Percentiles rank a stretch among this genome's conserved stretches.
These are phyloP conservation scores for Pomacea canaliculata DNA, from an alignment of 2,888 invertebrate genomes.

Conservation along the genomic window DNA sequence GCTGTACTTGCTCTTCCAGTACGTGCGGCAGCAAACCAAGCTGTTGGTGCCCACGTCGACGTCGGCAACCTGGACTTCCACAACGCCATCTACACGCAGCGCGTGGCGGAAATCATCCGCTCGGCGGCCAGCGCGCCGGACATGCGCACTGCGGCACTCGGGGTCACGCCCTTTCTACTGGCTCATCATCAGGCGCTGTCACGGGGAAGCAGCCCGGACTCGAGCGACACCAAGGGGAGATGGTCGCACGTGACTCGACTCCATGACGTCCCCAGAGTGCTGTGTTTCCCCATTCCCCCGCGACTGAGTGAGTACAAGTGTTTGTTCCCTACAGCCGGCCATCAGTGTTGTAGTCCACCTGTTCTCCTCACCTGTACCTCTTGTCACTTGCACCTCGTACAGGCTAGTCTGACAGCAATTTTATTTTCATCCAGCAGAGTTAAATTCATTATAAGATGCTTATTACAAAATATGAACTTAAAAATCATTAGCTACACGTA, in stretches of 20 bases:
- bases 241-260: neutral
- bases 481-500: too few relatives aligned
- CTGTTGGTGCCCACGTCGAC: conserved; percentile 19
- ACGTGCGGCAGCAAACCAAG: conserved; percentile 16
- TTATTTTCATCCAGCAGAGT: too few relatives aligned
- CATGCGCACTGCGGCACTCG: neutral
- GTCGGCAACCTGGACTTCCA: conserved; percentile 20
- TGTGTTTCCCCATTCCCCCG: too few relatives aligned
- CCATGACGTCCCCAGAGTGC: neutral
- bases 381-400: too few relatives aligned
- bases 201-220: neutral
- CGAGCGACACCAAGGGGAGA: neutral
- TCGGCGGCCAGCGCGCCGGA: neutral
- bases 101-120: conserved; percentile 21
- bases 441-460: too few relatives aligned
- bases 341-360: too few relatives aligned
- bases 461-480: too few relatives aligned
- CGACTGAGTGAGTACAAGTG: too few relatives aligned
- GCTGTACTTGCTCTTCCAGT: conserved; percentile 25
- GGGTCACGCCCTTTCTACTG: neutral
- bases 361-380: too few relatives aligned
- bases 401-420: too few relatives aligned
- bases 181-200: too few relatives aligned
- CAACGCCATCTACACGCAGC: conserved; percentile 19
- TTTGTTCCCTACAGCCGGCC: too few relatives aligned